Evolutionary conservation across 1,140 invertebrate species (phyloP), one percentile per base, ranked within the genome.

Genomic region (Zaprionus tsacasi): DNA sequence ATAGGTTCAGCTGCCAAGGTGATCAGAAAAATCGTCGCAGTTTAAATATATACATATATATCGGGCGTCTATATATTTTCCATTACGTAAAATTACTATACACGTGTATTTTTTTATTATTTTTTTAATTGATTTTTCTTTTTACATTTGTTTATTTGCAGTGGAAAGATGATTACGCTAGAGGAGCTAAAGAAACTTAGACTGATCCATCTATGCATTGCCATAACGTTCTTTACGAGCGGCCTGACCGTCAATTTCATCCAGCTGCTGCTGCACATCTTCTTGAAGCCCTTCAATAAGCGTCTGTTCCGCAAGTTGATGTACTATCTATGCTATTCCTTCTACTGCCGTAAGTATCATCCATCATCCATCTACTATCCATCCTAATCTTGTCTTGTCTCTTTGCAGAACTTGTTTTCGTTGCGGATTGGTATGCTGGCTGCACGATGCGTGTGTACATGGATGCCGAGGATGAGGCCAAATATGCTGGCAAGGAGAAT

Each of bases 381-480:
- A n/a, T n/a, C 66, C 21, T 30, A 43, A 52, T 55, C 10, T 5
- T 8, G 1, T 13, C 36, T 8, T 1, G 21, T 10, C 52, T n/a
- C 3, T 0, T 36, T 61, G 3, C 92, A 99, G 98, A 99, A 94
- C 93, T 99, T 87, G 96, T 98, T 52, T 98, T 97, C 93, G 93
- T 99, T 86, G 95, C 96, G 65, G 97, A 99, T 94, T 99, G 98
- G 97, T 99, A 98, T 97, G 96, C 97, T 64, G 95, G 95, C 43
- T 95, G 96, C 43, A 95, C 95, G 76, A 90, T 97, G 77, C 93
- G 94, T 54, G 87, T 98, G 15, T 98, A 97, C 83, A 94, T 95
- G 80, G 95, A 98, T 81, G 95, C 95, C 81, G 94, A 96, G 66
- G 96, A 98, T 77, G 96, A 95, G 89, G 94, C 96, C 4, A 95